Percentiles rank a stretch among this genome's conserved stretches.
These are phyloP conservation scores for Ceuthmochares aereus DNA, from an alignment of 2,113 vertebrate genomes.

Conservation along the genomic window DNA sequence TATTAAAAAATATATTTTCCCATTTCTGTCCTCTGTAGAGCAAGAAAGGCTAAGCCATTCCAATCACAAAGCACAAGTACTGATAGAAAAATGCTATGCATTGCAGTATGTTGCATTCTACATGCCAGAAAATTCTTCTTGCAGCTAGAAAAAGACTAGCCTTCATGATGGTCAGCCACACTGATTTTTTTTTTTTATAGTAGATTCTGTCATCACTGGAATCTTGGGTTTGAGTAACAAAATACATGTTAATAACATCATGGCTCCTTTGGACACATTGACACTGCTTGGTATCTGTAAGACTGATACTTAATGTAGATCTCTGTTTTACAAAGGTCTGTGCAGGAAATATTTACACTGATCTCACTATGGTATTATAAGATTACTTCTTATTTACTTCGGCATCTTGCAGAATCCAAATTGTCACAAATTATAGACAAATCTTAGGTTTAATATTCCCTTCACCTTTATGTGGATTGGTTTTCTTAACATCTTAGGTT, in stretches of 20 bases:
- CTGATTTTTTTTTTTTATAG: neutral
- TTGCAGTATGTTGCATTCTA: neutral
- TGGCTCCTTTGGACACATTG: neutral
- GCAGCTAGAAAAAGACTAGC: neutral
- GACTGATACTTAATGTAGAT: neutral
- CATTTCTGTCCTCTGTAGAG: neutral
- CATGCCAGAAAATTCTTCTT: neutral
- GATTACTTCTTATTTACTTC: neutral
- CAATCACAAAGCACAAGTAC: neutral
- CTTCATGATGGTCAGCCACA: neutral
- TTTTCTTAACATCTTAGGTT: constrained; percentile 62
- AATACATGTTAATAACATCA: neutral
- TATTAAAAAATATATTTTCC: neutral
- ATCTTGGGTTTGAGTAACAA: neutral
- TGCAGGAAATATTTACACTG: neutral
- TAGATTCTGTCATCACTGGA: neutral
- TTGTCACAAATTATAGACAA: neutral
- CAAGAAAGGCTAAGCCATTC: neutral
- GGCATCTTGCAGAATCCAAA: neutral
- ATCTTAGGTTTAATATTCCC: neutral
- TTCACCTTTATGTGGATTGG: neutral
- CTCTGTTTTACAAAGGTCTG: neutral
- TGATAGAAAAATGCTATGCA: neutral
- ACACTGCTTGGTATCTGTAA: neutral
- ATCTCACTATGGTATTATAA: neutral